Base-by-base conservation (phyloP, 2,797 vertebrate genomes). In the Sylvilagus floridanus region DNA sequence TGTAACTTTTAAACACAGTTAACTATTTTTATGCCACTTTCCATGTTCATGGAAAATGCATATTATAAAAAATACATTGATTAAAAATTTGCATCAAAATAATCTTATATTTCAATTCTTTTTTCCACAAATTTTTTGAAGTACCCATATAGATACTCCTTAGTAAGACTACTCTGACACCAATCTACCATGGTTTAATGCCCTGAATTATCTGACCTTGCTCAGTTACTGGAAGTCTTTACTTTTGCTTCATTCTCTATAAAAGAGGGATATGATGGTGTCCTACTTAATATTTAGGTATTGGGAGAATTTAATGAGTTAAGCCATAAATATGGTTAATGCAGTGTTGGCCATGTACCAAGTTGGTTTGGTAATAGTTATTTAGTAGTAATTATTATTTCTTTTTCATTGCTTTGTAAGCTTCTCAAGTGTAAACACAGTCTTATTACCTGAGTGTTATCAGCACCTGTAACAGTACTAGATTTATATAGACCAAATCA, bases 261-360 rank as follows among this genome's bases (percentile, higher is more conserved):
- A 76, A 68, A 94, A 77, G 54, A 84, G 13, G 73, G 30, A 63
- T 4, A 88, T 13, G 35, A 63, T 11, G 73, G 62, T 50, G 92
- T 57, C 54, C 54, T 57, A 92, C 21, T 37, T 50, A n/a, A 28
- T 47, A 13, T 16, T 54, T 3, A 86, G 63, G 75, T 54, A 11
- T 5, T 66, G 88, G 84, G 60, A 57, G 54, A 93, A 75, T 75
- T 87, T 71, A 83, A 3, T 54, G 66, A 75, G 35, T n/a, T 94
- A 71, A 57, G 35, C 35, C 42, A 71, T 42, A 37, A 78, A 73
- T 69, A 79, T 17, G 32, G 71, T 60, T 35, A 94, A 35, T 35
- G 78, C 19, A n/a, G 6, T 76, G 7, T 47, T 91, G 63, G 35
- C 63, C 11, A 35, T 37, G 35, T 52, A 79, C 35, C 47, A 94